Evolutionary conservation across 2,797 vertebrate genomes (phyloP), one percentile per base, ranked within the genome.

Genomic region (Microctenopoma lineatum): DNA sequence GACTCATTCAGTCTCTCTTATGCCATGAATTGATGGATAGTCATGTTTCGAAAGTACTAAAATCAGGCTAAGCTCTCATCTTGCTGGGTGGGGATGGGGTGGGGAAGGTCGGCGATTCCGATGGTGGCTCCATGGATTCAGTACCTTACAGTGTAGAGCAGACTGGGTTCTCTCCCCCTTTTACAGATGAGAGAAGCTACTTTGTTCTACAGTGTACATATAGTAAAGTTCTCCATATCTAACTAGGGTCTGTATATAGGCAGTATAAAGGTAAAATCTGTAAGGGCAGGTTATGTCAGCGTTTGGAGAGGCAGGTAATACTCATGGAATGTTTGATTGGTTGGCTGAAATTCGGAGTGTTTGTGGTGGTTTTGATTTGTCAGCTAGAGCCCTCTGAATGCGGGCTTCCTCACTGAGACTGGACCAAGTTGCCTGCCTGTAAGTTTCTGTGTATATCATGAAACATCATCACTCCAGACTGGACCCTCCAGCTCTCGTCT

Each of bases 61-160:
- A 84, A 73, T 18, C 38, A 60, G 83, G 16, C 77, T 63, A 3
- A 4, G 72, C 84, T 84, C 76, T 70, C 70, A 59, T 76, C 73
- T 82, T 59, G 46, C 71, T 6, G 34, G 76, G 79, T 68, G 80
- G 85, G 66, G 21, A 21, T 21, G 0, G 75, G 81, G 67, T 77
- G 88, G 81, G 65, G n/a, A 91, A 92, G 92, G 92, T 92, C 80
- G 81, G 87, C 91, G 92, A 92, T 93, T 91, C 92, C 92, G 62
- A 81, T 79, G 90, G 91, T 92, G 92, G 92, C 90, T 92, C 90
- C 87, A 73, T 88, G 85, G 89, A 89, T 88, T 46, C 9, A 76
- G 63, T 53, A 79, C 44, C 47, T 65, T 48, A 77, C 58, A 77
- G 46, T 85, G 86, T 84, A 68, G 89, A 90, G 89, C 86, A 86